Evolutionary conservation across 2,113 vertebrate species (phyloP), one percentile per base, ranked within the genome.

Genomic region (Pygoscelis antarcticus): DNA sequence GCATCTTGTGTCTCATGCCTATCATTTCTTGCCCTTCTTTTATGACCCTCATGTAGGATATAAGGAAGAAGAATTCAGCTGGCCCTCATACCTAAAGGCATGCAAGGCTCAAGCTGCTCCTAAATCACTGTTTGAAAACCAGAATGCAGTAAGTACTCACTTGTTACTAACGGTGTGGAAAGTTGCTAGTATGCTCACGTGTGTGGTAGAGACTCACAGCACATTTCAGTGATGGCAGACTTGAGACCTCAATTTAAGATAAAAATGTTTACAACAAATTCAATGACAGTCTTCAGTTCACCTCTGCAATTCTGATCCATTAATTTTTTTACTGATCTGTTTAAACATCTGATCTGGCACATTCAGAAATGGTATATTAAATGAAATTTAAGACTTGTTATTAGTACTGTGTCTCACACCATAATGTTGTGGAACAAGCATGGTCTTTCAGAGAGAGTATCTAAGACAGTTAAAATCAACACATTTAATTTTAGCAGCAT

Each of bases 51-150:
- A 38, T 94, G 55, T 87, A 99, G 99, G 99, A 26, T 98, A 99
- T 95, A 98, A 98, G 95, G 98, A 99, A 91, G 99, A 99, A 82
- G 98, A 98, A 81, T 99, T 99, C 97, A 99, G 93, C 95, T 99
- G 99, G 99, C 97, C 98, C 34, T 97, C 98, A 3, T 99, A 99
- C 84, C 97, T 99, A 32, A 99, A 99, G 91, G 98, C 97, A 21
- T 98, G 98, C 95, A 99, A 99, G 94, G 98, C 98, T 90, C 99
- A 99, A 93, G 98, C 98, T 66, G 98, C 98, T 64, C 98, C 99
- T 81, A 99, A 99, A 90, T 98, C 98, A 64, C 97, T 99, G 29
- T 99, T 99, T 97, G 98, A 99, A 98, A 99, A 99, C 91, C 99
- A 99, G 95, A 99, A 99, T 93, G 93, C 98, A 94, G 99, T 99